These are phyloP conservation scores for Echinarachnius parma DNA, from an alignment of 53 echinoderm and acorn worm genomes.

Conservation along the genomic window DNA sequence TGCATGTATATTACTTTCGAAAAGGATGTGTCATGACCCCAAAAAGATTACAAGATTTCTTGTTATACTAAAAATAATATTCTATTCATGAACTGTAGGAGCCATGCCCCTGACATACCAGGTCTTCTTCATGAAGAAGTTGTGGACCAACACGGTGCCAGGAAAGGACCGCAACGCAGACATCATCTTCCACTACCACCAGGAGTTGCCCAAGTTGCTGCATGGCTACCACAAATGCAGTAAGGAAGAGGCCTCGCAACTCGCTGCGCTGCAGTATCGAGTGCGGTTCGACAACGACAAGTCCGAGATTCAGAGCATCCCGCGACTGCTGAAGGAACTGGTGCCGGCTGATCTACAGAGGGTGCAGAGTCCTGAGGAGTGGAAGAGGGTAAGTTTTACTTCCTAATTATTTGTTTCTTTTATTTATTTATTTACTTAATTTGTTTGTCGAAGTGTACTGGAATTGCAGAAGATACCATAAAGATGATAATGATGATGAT, in stretches of 20 bases:
- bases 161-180: conserved; percentile 96
- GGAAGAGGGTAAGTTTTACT: conserved; percentile 78
- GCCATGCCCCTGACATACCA: conserved; percentile 92
- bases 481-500: conserved; percentile 11
- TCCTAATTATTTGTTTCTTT: neutral
- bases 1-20: no score
- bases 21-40: no score
- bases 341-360: conserved; percentile 77
- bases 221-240: conserved; percentile 92
- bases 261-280: conserved; percentile 90
- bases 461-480: neutral
- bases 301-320: conserved; percentile 80
- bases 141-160: conserved; percentile 98
- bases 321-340: conserved; percentile 71
- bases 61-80: no score
- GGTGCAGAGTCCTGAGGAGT: conserved; percentile 82
- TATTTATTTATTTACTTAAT: neutral
- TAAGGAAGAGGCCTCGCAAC: conserved; percentile 90
- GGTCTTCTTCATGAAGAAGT: conserved; percentile 99
- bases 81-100: no score
- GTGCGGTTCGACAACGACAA: conserved; percentile 93
- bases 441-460: neutral
- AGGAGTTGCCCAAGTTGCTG: conserved; percentile 94
- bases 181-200: conserved; percentile 98
- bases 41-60: no score